A percentile compares a stretch with the other conserved stretches of the same genome.
Conservation (phyloP, 2,888 invertebrate genomes). For the Nineta flava region DNA sequence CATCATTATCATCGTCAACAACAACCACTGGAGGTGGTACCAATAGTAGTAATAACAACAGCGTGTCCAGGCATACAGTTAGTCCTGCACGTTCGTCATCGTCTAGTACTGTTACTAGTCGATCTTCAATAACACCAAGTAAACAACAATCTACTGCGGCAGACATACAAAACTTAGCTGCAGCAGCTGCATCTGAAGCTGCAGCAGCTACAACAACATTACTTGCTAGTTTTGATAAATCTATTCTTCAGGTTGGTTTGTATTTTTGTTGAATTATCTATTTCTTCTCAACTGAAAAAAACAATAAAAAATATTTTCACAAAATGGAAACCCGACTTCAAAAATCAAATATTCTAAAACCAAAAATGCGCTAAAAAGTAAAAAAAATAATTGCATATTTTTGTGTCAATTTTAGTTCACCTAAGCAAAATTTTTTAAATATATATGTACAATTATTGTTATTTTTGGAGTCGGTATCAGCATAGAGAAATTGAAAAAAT, state of each 20-base stretch:
- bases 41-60: neutral
- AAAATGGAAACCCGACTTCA: too few species aligned
- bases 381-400: too few species aligned
- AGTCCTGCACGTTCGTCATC: neutral
- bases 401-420: too few species aligned
- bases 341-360: too few species aligned
- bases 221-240: constrained; percentile 56
- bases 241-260: constrained; percentile 44
- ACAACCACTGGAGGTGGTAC: neutral
- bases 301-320: neutral
- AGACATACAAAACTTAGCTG: neutral
- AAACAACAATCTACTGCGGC: neutral
- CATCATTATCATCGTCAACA: neutral
- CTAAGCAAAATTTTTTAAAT: too few species aligned
- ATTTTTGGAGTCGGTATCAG: too few species aligned
- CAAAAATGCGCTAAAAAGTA: too few species aligned
- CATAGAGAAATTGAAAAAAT: too few species aligned
- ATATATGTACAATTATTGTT: too few species aligned
- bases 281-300: too few species aligned
- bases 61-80: too few species aligned
- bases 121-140: neutral
- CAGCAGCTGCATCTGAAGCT: constrained; percentile 20
- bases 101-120: neutral
- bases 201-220: constrained; percentile 25
- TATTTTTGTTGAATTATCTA: neutral